Conservation (phyloP, 2,797 vertebrate species). For the Anabacerthia variegaticeps region DNA sequence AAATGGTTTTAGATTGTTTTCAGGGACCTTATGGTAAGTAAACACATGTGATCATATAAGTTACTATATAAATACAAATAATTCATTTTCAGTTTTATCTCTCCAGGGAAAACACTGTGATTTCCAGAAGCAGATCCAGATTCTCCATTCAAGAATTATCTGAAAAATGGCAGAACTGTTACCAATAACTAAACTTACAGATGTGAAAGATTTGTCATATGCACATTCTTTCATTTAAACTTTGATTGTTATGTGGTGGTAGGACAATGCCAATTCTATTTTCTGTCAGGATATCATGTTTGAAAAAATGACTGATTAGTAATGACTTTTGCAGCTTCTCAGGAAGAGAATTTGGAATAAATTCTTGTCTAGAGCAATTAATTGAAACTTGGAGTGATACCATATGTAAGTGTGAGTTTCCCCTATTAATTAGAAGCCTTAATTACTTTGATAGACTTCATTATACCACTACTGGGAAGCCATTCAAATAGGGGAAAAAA, state of each 20-base stretch:
- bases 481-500: not conserved
- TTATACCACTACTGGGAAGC: not conserved
- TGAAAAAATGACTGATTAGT: not conserved
- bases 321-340: not conserved
- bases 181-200: not conserved
- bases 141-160: not conserved
- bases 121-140: not conserved
- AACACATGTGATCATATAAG: not conserved
- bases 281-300: not conserved
- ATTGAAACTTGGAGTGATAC: not conserved
- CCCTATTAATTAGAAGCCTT: slow-evolving; percentile 6
- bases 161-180: not conserved
- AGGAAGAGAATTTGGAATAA: not conserved
- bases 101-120: not conserved
- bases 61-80: not conserved
- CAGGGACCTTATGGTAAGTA: not conserved
- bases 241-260: not conserved
- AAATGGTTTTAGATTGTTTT: not conserved
- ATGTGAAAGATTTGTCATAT: not conserved
- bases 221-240: not conserved
- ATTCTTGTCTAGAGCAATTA: not conserved
- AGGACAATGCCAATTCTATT: not conserved
- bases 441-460: slow-evolving; percentile 18
- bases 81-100: not conserved
- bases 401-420: not conserved